Base-by-base conservation (phyloP, 2,888 invertebrate genomes). In the Ochropleura plecta region DNA sequence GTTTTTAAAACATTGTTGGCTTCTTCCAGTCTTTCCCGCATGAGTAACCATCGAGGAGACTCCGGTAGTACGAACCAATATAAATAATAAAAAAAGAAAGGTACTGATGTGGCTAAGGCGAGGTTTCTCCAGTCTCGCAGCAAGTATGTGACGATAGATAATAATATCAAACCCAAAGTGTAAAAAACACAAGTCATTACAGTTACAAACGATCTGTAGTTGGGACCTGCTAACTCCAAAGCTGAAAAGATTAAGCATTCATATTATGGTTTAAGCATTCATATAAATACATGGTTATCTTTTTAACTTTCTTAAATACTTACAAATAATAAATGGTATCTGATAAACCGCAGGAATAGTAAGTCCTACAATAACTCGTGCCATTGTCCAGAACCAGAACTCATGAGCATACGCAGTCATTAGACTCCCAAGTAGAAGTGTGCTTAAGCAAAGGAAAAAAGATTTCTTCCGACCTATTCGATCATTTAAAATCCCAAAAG, bases 301-400 rank as follows among this genome's bases (percentile, higher is more conserved):
- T 49, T 51, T 20, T 1, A 40, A 55, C 5, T 18, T 60, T n/a
- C 3, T 20, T 53, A 20, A 40, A 48, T 51, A 60, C 40, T 97
- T 95, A 99, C 99, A 98, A 90, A 99, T 99, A 78, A 99, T 99
- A 92, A 99, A 99, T 0, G 99, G 99, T 93, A 99, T 99, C 95
- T 99, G 99, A 93, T 99, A 99, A 59, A 99, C 98, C 1, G 99
- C 99, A 6, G 99, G 99, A 89, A 99, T 98, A 0, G 99, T 98
- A 9, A 99, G 94, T 5, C 99, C 99, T n/a, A 99, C 99, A 66
- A 98, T 96, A 30, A 98, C 96, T 81, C 99, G 97, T 88, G 98
- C 98, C 5, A 97, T 95, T 1, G 98, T 97, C 98, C 99, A 99
- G 82, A 97, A 97, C 98, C 98, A 98, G 92, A 98, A 99, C 89